Conservation (phyloP, 2,113 vertebrate genomes). For the Tyto alba region DNA sequence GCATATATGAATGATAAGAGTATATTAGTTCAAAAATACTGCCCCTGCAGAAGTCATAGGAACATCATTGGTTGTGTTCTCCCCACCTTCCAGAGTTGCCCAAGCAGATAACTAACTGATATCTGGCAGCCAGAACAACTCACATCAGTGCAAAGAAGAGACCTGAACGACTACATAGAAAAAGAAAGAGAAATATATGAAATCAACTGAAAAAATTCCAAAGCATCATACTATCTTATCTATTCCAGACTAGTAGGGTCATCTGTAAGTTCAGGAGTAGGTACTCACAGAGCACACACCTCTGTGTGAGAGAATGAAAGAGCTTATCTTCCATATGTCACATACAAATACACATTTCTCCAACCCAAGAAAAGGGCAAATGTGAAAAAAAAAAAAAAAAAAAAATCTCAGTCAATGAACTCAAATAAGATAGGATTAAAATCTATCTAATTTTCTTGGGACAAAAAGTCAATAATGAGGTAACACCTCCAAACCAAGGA, state of each 20-base stretch:
- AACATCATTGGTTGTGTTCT: background rate
- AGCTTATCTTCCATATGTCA: background rate
- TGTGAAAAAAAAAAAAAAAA: background rate
- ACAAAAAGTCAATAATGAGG: constrained; percentile 38
- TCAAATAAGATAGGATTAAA: background rate
- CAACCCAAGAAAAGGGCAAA: background rate
- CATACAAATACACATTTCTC: background rate
- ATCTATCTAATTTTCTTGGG: constrained; percentile 6
- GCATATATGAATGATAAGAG: background rate
- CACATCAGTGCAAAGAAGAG: background rate
- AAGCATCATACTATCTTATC: background rate
- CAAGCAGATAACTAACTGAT: background rate
- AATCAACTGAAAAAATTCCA: background rate
- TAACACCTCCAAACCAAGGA: background rate
- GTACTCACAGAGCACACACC: background rate
- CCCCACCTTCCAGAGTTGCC: background rate
- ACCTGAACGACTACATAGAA: background rate
- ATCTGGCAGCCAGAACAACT: background rate
- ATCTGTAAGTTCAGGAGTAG: background rate
- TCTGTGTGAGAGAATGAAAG: background rate
- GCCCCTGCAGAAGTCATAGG: background rate
- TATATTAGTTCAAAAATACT: background rate
- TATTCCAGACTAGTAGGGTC: background rate
- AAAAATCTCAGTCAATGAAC: background rate
- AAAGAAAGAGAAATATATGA: background rate